A percentile compares a stretch with the other conserved stretches of the same genome.
Evolutionary conservation across 2,888 invertebrate species (phyloP).

Genomic region (Alloscopus bannaensis): DNA sequence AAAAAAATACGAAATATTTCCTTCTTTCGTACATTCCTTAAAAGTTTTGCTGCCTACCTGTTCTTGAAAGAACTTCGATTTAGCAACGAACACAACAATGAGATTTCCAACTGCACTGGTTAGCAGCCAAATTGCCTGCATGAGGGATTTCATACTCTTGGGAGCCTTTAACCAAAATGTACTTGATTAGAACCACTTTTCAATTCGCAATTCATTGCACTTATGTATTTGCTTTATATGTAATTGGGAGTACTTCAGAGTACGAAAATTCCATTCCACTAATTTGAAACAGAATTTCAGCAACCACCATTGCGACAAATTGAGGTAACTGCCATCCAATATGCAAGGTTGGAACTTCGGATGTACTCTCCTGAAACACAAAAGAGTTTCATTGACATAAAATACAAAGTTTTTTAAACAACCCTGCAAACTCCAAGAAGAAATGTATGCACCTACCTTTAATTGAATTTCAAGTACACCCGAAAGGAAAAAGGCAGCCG

Average conservation of each 20-base stretch:
- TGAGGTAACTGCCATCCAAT: conserved; percentile 77
- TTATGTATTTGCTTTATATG: not conserved
- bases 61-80: conserved; percentile 21
- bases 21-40: not conserved
- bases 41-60: conserved; percentile 4
- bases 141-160: conserved; percentile 75
- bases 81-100: conserved; percentile 74
- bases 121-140: conserved; percentile 75
- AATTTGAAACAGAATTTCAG: conserved; percentile 78
- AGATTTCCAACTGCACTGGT: conserved; percentile 75
- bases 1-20: not conserved
- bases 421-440: no score
- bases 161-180: conserved; percentile 74
- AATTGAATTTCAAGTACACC: conserved; percentile 78
- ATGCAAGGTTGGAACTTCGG: conserved; percentile 62
- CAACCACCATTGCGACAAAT: conserved; percentile 77
- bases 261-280: conserved; percentile 79
- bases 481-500: conserved; percentile 81
- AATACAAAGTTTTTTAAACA: no score
- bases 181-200: no score
- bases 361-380: not conserved
- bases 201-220: no score
- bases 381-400: no score
- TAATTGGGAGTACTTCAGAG: conserved; percentile 74
- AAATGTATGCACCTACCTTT: no score